Percentiles rank a stretch among this genome's conserved stretches.
These are phyloP conservation scores for Nebria brevicollis DNA, from an alignment of 2,888 invertebrate species.

Conservation along the genomic window DNA sequence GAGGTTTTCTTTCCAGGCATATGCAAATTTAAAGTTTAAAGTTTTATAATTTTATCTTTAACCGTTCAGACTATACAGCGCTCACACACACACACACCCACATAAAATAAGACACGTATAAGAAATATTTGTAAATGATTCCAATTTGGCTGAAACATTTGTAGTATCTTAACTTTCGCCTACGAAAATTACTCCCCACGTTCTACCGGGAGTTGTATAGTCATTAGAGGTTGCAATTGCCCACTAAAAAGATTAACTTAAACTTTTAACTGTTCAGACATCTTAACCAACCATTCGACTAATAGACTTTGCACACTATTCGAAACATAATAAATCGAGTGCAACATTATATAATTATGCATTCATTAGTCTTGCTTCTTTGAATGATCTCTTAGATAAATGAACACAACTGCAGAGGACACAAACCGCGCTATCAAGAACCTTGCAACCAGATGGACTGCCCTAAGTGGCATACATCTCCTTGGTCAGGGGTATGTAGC, in stretches of 20 bases:
- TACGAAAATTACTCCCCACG: neutral
- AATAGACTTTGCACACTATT: too few species aligned
- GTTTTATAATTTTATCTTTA: too few species aligned
- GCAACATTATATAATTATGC: too few species aligned
- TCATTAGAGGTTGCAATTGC: conserved; percentile 4
- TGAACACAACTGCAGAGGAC: conserved; percentile 81
- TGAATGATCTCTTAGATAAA: conserved; percentile 63
- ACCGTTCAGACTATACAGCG: too few species aligned
- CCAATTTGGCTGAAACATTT: neutral
- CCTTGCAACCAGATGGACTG: conserved; percentile 87
- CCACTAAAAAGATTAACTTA: conserved; percentile 8
- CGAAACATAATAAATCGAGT: too few species aligned
- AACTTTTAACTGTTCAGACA: neutral
- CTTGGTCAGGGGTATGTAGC: conserved; percentile 89
- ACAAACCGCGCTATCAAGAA: conserved; percentile 83
- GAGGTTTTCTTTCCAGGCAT: too few species aligned
- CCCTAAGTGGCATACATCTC: conserved; percentile 86
- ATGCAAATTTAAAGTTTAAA: too few species aligned
- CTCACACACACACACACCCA: too few species aligned
- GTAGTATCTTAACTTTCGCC: neutral
- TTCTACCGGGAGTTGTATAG: neutral
- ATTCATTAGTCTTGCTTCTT: too few species aligned
- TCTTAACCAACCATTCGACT: neutral
- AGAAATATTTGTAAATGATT: neutral
- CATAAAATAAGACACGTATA: too few species aligned